A percentile compares a stretch with the other conserved stretches of the same genome.
These are phyloP conservation scores for Fistularia tabacaria DNA, from an alignment of 2,797 vertebrate genomes.

Conservation along the genomic window DNA sequence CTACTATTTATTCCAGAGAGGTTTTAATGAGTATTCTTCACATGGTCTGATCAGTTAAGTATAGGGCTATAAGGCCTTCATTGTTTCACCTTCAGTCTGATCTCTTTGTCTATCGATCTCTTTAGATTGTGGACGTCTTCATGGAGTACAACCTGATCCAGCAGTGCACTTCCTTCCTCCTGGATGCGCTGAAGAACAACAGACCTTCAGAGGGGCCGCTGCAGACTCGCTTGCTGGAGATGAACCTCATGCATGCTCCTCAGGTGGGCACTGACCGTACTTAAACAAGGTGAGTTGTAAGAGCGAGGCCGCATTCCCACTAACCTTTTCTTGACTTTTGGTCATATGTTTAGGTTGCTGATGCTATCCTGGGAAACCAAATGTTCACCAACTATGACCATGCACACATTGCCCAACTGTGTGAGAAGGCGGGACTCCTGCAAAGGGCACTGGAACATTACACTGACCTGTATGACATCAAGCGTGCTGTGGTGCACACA, in stretches of 20 bases:
- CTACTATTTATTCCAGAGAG: too few species aligned
- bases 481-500: constrained; percentile 92
- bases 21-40: too few species aligned
- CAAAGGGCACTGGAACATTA: constrained; percentile 94
- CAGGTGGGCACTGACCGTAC: constrained; percentile 73
- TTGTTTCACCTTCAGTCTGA: neutral
- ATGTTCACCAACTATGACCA: constrained; percentile 98
- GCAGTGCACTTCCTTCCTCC: constrained; percentile 93
- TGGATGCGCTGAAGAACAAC: constrained; percentile 95
- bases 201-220: constrained; percentile 92
- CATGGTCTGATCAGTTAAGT: too few species aligned
- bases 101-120: constrained; percentile 15
- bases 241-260: constrained; percentile 98
- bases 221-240: constrained; percentile 92
- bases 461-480: constrained; percentile 95
- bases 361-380: constrained; percentile 95
- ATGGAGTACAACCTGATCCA: constrained; percentile 98
- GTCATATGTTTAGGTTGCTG: constrained; percentile 81
- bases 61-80: neutral
- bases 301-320: neutral
- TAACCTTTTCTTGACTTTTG: neutral
- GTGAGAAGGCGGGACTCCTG: constrained; percentile 92
- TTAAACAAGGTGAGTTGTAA: neutral
- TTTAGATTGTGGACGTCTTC: constrained; percentile 95
- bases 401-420: constrained; percentile 93